Conservation (phyloP, 1,140 invertebrate genomes). For the Chrysopa pallens region DNA sequence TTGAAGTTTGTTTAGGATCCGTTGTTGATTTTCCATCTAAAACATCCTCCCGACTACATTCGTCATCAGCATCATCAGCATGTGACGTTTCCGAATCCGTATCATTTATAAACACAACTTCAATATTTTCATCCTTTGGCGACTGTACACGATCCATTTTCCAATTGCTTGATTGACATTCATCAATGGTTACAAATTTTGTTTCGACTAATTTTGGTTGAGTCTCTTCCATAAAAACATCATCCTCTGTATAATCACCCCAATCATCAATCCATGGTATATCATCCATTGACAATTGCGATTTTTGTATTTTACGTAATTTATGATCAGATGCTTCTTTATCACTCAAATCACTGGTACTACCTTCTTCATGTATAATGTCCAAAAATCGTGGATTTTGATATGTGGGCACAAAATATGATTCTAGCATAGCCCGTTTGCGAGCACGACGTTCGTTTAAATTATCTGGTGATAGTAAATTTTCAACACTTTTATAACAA, state of each 20-base stretch:
- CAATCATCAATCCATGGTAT: background rate
- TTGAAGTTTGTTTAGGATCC: no score
- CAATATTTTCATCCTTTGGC: background rate
- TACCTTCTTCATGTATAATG: slow-evolving; percentile 48
- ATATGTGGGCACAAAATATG: slow-evolving; percentile 29
- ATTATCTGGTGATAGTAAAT: slow-evolving; percentile 6
- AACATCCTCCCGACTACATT: background rate
- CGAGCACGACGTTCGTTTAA: slow-evolving; percentile 22
- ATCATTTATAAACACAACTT: slow-evolving; percentile 13
- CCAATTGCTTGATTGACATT: background rate
- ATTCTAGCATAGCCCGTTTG: slow-evolving; percentile 33
- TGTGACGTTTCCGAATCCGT: slow-evolving; percentile 3
- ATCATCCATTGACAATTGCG: slow-evolving; percentile 14
- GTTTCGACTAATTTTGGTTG: slow-evolving; percentile 10
- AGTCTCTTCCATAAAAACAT: background rate
- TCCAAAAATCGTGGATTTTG: slow-evolving; percentile 38
- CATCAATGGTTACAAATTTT: slow-evolving; percentile 7
- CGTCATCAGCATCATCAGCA: background rate
- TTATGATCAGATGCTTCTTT: slow-evolving; percentile 11
- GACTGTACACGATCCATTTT: no score
- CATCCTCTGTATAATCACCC: background rate
- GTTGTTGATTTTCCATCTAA: background rate
- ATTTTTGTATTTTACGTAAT: slow-evolving; percentile 4
- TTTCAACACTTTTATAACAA: slow-evolving; percentile 4
- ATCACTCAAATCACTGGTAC: slow-evolving; percentile 29